These are phyloP conservation scores for Vicugna pacos DNA, from an alignment of 2,113 vertebrate species.

Conservation along the genomic window DNA sequence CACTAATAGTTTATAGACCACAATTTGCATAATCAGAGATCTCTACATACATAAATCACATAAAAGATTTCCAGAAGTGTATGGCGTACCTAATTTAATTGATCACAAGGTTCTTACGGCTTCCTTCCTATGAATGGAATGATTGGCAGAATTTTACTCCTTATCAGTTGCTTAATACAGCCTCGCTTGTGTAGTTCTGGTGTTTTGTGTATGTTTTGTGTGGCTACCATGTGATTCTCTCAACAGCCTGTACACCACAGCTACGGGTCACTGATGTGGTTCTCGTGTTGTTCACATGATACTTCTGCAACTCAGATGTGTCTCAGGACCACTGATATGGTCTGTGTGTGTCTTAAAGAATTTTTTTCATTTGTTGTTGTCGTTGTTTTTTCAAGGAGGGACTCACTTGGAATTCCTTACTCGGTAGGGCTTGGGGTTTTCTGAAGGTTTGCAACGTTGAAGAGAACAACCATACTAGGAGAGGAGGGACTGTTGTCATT, in stretches of 20 bases:
- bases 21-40: not conserved
- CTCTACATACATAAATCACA: not conserved
- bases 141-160: slow-evolving; percentile 20
- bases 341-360: slow-evolving; percentile 65
- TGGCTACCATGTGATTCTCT: slow-evolving; percentile 65
- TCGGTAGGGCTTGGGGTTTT: slow-evolving; percentile 44
- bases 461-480: slow-evolving; percentile 67
- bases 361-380: slow-evolving; percentile 68
- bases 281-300: slow-evolving; percentile 65
- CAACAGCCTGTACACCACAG: slow-evolving; percentile 13
- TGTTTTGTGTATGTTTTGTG: slow-evolving; percentile 43
- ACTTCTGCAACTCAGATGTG: slow-evolving; percentile 64
- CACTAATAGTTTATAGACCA: not conserved
- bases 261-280: slow-evolving; percentile 69
- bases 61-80: not conserved
- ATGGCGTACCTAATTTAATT: not conserved
- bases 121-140: not conserved
- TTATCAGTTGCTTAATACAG: slow-evolving; percentile 57
- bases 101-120: not conserved
- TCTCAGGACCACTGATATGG: slow-evolving; percentile 70
- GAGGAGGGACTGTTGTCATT: slow-evolving; percentile 36
- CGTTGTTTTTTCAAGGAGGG: slow-evolving; percentile 61
- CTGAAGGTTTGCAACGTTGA: slow-evolving; percentile 54
- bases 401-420: slow-evolving; percentile 70
- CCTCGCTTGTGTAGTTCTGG: slow-evolving; percentile 19